Conservation (phyloP, 2,113 vertebrate genomes). For the Perca flavescens region DNA sequence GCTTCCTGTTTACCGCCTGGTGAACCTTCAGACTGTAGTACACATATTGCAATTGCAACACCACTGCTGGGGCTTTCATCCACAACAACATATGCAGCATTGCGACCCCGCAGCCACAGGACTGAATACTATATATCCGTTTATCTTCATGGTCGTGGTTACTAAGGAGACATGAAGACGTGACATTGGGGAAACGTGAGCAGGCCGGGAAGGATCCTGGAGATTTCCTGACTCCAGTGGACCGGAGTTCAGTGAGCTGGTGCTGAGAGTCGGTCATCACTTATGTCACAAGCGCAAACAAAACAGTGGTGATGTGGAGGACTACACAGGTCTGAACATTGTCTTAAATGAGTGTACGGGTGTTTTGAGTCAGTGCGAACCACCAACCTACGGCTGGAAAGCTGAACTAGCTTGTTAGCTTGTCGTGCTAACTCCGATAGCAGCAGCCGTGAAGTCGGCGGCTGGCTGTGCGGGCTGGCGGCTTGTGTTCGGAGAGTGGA, state of each 20-base stretch:
- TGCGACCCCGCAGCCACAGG: background rate
- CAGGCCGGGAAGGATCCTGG: conserved; percentile 75
- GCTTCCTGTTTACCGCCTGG: conserved; percentile 86
- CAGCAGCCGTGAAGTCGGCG: conserved; percentile 6
- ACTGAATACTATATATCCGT: background rate
- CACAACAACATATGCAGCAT: background rate
- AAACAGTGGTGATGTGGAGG: conserved; percentile 22
- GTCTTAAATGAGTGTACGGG: background rate
- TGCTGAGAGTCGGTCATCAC: background rate
- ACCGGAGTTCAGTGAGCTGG: background rate
- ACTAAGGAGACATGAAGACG: conserved; percentile 52
- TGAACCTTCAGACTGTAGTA: conserved; percentile 40
- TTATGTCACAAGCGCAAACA: background rate
- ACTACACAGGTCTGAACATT: background rate
- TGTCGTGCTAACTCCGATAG: conserved; percentile 22
- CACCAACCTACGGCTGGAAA: background rate
- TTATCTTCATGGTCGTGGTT: background rate
- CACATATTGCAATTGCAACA: conserved; percentile 70
- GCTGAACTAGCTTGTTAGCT: conserved; percentile 37
- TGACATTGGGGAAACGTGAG: conserved; percentile 66
- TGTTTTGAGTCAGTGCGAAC: background rate
- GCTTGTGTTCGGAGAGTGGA: conserved; percentile 51
- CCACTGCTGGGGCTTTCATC: background rate
- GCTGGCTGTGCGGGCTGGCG: conserved; percentile 31
- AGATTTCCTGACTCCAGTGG: conserved; percentile 68